Evolutionary conservation across 2,888 invertebrate species (phyloP), one percentile per base, ranked within the genome.

Genomic region (Melolontha melolontha): DNA sequence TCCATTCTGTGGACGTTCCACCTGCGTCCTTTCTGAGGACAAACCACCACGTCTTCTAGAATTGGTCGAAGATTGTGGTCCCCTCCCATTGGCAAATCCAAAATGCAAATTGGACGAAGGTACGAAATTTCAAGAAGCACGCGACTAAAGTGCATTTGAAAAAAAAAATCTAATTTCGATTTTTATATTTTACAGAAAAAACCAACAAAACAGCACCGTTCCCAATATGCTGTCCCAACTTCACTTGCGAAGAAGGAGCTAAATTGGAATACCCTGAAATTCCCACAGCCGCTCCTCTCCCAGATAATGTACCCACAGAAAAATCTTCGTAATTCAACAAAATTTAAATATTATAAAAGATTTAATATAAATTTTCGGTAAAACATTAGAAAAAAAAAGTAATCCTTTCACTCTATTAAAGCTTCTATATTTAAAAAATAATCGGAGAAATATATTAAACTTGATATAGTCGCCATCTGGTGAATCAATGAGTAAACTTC

Each of bases 1-100:
- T 1, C 95, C 95, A 5, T 95, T 95, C 91, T 95, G 95, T 79
- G 95, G 95, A n/a, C 90, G 93, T 74, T 93, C 94, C 76, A 94
- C 93, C 65, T 95, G 95, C 84, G 92, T 94, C 2, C 87, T 90
- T 75, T 91, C 91, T 74, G 92, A 93, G 73, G 92, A 93, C 80
- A 86, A 87, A 73, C 89, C 91, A 39, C 89, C 91, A 41, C 89
- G 92, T 77, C 88, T 95, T 0, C 85, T 94, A 73, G 94, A 95
- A 84, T 86, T 93, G 75, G 94, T 94, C 0, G 94, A 95, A 80
- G 95, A 95, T 84, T 96, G 95, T 78, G 95, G 95, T 10, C 95
- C 95, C 14, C 87, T 95, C 72, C 95, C 95, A 5, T 87, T 95
- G 73, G 90, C 93, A 71, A 95, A 95, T 83, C 91, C 92, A 72